Conservation (phyloP, 1,140 invertebrate species). For the Euura saliciscinereae region DNA sequence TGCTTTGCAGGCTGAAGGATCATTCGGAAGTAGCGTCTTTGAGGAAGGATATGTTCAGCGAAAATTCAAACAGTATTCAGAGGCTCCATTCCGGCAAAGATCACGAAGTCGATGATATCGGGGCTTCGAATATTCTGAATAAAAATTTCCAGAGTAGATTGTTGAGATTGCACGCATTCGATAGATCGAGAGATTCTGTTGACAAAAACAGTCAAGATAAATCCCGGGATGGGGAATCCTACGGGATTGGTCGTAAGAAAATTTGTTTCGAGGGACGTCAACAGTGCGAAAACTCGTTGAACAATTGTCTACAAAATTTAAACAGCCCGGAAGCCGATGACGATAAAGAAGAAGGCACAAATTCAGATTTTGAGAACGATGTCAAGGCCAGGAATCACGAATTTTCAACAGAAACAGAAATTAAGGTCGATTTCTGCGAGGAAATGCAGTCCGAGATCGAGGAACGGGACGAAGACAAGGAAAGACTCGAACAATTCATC, state of each 20-base stretch:
- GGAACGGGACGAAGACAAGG: not conserved
- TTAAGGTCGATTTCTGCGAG: not conserved
- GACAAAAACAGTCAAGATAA: not conserved
- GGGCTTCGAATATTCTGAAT: not conserved
- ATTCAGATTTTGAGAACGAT: not conserved
- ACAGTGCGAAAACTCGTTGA: not conserved
- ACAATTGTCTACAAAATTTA: not conserved
- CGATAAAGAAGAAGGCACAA: not conserved
- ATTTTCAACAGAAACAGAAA: not conserved
- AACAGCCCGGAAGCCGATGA: not conserved
- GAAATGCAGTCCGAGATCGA: not conserved
- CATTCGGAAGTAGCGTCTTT: constrained; percentile 27
- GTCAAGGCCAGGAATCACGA: not conserved
- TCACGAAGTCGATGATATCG: not conserved
- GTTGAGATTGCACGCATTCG: not conserved
- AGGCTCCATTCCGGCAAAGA: not conserved
- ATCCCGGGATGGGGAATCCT: not conserved
- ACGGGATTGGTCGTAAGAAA: not conserved
- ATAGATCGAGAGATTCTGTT: not conserved
- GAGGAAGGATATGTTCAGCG: constrained; percentile 19
- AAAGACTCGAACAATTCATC: not conserved
- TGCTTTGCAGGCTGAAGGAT: constrained; percentile 36
- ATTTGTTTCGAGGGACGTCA: not conserved
- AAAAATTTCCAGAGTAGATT: not conserved
- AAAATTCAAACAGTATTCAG: constrained; percentile 20